These are phyloP conservation scores for Oscheius onirici DNA, from an alignment of 2,888 invertebrate genomes.

Conservation along the genomic window DNA sequence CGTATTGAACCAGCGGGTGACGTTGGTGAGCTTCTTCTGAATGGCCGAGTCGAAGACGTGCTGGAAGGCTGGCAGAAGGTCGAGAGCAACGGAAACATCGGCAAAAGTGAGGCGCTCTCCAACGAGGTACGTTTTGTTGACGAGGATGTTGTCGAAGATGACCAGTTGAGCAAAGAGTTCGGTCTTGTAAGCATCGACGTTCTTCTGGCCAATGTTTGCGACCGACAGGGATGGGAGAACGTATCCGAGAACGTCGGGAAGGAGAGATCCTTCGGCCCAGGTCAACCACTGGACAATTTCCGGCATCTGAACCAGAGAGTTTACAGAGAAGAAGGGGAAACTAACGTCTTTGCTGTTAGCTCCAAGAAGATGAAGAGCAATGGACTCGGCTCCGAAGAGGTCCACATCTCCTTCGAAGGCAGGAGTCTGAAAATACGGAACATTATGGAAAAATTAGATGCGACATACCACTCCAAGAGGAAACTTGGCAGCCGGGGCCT, in stretches of 20 bases:
- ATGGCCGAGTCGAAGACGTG: constrained; percentile 76
- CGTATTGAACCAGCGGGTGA: constrained; percentile 93
- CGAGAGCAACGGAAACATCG: constrained; percentile 89
- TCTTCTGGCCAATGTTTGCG: constrained; percentile 58
- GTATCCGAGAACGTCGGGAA: constrained; percentile 93
- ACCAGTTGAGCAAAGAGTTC: constrained; percentile 78
- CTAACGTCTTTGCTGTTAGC: background rate
- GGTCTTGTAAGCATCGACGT: constrained; percentile 45
- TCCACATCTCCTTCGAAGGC: constrained; percentile 63
- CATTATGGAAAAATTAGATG: constrained; percentile 24
- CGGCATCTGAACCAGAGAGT: constrained; percentile 71
- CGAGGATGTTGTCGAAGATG: constrained; percentile 83
- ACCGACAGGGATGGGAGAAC: constrained; percentile 90
- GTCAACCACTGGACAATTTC: constrained; percentile 92
- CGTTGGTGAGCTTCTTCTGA: constrained; percentile 76
- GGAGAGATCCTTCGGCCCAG: constrained; percentile 86
- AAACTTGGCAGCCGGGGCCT: constrained; percentile 65
- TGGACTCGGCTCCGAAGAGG: constrained; percentile 68
- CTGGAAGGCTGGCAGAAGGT: constrained; percentile 85
- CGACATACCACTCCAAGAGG: constrained; percentile 66
- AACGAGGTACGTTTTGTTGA: constrained; percentile 88
- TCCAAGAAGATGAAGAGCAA: constrained; percentile 60
- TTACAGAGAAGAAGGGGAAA: background rate
- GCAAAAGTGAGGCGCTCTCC: constrained; percentile 93
- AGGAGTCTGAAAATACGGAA: constrained; percentile 57